These are phyloP conservation scores for Catamblyrhynchus diadema DNA, from an alignment of 2,797 vertebrate genomes.

Conservation along the genomic window DNA sequence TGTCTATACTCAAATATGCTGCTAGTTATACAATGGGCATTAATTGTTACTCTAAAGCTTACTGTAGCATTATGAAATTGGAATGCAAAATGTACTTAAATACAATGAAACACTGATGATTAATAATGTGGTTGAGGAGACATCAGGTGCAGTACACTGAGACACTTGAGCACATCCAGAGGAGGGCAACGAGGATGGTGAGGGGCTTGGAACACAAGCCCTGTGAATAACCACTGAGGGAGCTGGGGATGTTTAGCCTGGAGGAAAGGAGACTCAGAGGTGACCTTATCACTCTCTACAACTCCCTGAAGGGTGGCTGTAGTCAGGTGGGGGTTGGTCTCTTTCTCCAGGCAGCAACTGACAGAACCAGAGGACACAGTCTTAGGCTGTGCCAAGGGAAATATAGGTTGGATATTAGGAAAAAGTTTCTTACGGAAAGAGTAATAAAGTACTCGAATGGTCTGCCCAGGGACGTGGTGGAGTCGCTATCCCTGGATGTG, in stretches of 20 bases:
- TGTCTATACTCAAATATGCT: not conserved
- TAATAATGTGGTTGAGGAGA: not conserved
- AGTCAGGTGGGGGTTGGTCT: not conserved
- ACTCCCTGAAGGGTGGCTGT: not conserved
- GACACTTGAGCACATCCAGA: too few relatives aligned
- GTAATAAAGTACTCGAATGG: not conserved
- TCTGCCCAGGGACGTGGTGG: not conserved
- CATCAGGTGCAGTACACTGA: not conserved
- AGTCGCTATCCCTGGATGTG: not conserved
- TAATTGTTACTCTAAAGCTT: not conserved
- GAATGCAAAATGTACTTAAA: not conserved
- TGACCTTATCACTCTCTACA: not conserved
- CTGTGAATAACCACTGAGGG: not conserved
- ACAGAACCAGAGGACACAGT: not conserved
- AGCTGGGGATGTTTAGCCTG: not conserved
- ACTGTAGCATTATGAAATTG: not conserved
- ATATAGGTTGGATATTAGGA: not conserved
- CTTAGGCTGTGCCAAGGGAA: accelerated
- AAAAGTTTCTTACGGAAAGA: not conserved
- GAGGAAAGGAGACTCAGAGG: not conserved
- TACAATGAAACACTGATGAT: not conserved
- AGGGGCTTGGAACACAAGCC: not conserved
- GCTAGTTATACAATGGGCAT: not conserved
- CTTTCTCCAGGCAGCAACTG: too few relatives aligned
- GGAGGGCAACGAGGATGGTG: not conserved